Base-by-base conservation (phyloP, 2,113 vertebrate species). In the Anguilla rostrata region DNA sequence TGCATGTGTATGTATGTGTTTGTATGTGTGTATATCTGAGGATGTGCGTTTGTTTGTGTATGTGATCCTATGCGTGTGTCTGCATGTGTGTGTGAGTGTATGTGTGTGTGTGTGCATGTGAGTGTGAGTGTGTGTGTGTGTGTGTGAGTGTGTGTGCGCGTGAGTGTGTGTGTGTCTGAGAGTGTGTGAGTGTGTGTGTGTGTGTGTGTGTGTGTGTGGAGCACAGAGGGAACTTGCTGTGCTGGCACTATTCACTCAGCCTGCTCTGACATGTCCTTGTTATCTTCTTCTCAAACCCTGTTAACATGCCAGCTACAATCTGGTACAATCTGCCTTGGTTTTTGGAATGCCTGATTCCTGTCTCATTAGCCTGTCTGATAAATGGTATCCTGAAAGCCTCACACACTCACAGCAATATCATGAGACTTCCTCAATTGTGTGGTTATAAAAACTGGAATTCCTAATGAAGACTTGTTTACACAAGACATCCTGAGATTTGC, bases 311-410 rank as follows among this genome's bases (percentile, higher is more conserved):
- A 49, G 84, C 84, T 80, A 39, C 41, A 63, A 63, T 86, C 79
- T 82, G 56, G 14, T 66, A 29, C 40, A 29, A 43, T 63, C 63
- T 86, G 39, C 85, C 5, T 26, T 41, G 16, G 18, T 9, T 56
- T 86, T 86, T 81, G 85, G 81, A 57, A 86, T 86, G 40, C 26
- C n/a, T 80, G 78, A 86, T 53, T 60, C 85, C 63, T 63, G 80
- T 86, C 85, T 86, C 85, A 86, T 86, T 82, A 86, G 56, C 39
- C 16, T 63, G 85, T 56, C 57, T 86, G 85, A 86, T 86, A 56
- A 81, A 86, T 43, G 85, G 79, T 5, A 39, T 39, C 43, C 53
- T 53, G 46, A 60, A 81, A 34, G 41, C 75, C 57, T 66, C 22
- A 85, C 49, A 14, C 7, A 46, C 66, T 78, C 20, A 9, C 40